Base-by-base conservation (phyloP, 2,797 vertebrate species). In the Salmo trutta region DNA sequence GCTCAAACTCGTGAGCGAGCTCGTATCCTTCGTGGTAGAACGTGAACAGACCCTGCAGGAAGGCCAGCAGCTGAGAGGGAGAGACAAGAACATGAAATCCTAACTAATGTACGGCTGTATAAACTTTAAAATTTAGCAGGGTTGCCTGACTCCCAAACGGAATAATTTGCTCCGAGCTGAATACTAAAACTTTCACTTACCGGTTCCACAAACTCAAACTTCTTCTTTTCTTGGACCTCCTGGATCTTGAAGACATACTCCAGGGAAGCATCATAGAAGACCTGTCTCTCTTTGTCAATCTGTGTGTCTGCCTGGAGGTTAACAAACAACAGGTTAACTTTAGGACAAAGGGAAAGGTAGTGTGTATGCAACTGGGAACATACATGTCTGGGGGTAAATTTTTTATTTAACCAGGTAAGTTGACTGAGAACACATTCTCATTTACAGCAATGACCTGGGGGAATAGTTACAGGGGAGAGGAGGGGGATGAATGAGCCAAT, bases 21-120 rank as follows among this genome's bases (percentile, higher is more conserved):
- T 99, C 98, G 59, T 99, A 99, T 88, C 98, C 98, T 92, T 99
- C 98, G 4, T 99, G 98, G 93, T 99, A 99, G 94, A 99, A 99
- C 0, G 97, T 99, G 91, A 99, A 99, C 86, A 99, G 88, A n/a
- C 98, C 98, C 92, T 99, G 98, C 81, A 99, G 97, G 91, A 99
- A 99, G 2, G 98, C 97, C 94, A 99, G 90, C 77, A 99, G 97
- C 98, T 99, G 94, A 69, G 90, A 90, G 90, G 78, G 77, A 82
- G 80, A 54, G 3, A 72, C 14, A 67, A n/a, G 8, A 64, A 62
- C 59, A 21, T 14, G 24, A 24, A 10, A 62, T 21, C n/a, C 56
- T 10, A 10, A 62, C 56, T 21, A 21, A n/a, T 21, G 56, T 21
- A 8, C 5, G 19, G 56, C n/a, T 12, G 7, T 7, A 62, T 62